Base-by-base conservation (phyloP, 2,113 vertebrate species). In the Connochaetes taurinus region DNA sequence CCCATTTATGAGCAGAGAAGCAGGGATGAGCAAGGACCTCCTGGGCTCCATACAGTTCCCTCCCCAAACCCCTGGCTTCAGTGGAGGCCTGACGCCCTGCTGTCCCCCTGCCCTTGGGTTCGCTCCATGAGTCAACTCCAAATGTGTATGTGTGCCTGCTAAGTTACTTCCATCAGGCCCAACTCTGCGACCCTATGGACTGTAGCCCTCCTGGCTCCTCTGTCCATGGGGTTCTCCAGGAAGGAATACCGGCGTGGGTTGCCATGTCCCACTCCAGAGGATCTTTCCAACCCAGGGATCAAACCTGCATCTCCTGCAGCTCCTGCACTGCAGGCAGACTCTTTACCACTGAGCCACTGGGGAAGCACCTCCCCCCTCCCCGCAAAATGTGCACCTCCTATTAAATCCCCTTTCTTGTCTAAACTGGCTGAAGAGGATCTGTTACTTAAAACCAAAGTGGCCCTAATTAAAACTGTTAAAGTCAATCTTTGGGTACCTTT, bases 381-480 rank as follows among this genome's bases (percentile, higher is more conserved):
- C 1, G 67, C 71, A 76, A 76, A 60, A 25, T 7, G 58, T 12
- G 3, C 4, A 23, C 10, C 23, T 92, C 60, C 78, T 12, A 55
- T 29, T 71, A n/a, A 74, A 43, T 71, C 52, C n/a, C n/a, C 25
- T 71, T 57, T 78, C 90, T 82, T 93, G 47, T 25, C 40, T 33
- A 21, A 93, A 53, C 53, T 14, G 47, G 25, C 17, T 33, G 25
- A 45, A 86, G n/a, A 67, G 7, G 29, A n/a, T 53, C 60, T 88
- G 16, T 47, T 91, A 86, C 67, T 87, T 52, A 82, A n/a, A 80
- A 80, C n/a, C 92, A 50, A 80, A 94, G 29, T 29, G 43, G 25
- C 87, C 12, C 14, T 74, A 62, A 60, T 45, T 45, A 80, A 90
- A 95, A 84, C 67, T 36, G 47, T 62, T 78, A 36, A 94, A 95